A percentile compares a stretch with the other conserved stretches of the same genome.
phyloP scores from a whole-genome alignment of 2,888 invertebrate genomes.

The Andrena marginata region DNA sequence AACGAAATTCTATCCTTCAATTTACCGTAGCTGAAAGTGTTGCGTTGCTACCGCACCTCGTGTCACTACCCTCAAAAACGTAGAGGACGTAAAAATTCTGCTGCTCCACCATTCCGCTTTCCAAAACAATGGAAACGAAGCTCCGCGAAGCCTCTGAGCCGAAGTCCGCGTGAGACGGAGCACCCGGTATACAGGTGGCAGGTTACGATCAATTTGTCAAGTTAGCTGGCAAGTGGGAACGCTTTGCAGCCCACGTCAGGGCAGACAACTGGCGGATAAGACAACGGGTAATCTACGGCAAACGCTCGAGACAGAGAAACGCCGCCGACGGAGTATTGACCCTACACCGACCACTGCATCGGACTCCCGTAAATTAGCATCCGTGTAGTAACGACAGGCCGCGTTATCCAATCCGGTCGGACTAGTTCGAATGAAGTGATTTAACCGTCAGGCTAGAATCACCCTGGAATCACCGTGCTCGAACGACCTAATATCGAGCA shows the following conservation, averaged over 20 bases:
- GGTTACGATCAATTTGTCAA: slow-evolving; percentile 1
- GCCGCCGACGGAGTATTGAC: slow-evolving; percentile 61
- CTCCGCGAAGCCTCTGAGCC: background rate
- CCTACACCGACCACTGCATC: slow-evolving; percentile 49
- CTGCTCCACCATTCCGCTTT: background rate
- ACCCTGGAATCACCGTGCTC: slow-evolving; percentile 4
- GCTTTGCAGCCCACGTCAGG: background rate
- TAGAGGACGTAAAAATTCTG: no score
- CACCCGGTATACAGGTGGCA: background rate
- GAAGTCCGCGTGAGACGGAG: background rate
- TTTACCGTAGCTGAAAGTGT: no score
- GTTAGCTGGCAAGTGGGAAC: slow-evolving; percentile 1
- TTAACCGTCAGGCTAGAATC: slow-evolving; percentile 17
- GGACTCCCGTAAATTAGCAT: slow-evolving; percentile 49
- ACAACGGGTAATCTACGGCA: slow-evolving; percentile 13
- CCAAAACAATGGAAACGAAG: background rate
- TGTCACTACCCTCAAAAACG: no score
- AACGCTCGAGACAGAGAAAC: slow-evolving; percentile 11
- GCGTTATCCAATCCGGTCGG: slow-evolving; percentile 55
- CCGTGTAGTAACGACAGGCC: slow-evolving; percentile 28
- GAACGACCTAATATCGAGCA: slow-evolving; percentile 16
- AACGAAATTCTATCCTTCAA: no score
- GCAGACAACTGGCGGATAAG: slow-evolving; percentile 10
- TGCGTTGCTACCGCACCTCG: no score
- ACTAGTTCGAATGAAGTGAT: slow-evolving; percentile 47